Conservation (phyloP, 2,888 invertebrate genomes). For the Athetis lepigone region DNA sequence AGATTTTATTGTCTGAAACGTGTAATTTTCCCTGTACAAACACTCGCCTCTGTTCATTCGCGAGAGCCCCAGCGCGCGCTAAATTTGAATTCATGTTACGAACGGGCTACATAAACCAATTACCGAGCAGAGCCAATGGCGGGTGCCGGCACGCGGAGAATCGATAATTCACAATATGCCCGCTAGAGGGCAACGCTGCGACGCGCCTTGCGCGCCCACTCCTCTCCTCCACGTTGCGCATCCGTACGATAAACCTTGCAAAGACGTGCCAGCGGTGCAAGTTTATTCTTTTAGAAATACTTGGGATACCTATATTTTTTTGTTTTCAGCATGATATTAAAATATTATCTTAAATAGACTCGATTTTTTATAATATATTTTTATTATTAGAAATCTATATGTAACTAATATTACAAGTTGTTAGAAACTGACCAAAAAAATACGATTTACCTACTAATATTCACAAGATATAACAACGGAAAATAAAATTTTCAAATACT, state of each 20-base stretch:
- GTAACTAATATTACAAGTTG: not conserved
- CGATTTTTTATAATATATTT: not conserved
- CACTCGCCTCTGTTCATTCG: constrained; percentile 80
- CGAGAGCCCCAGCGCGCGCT: constrained; percentile 85
- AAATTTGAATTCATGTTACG: constrained; percentile 90
- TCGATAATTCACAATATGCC: constrained; percentile 90
- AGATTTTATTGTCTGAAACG: constrained; percentile 82
- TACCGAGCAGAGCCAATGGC: constrained; percentile 87
- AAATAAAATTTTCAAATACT: not conserved
- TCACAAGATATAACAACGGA: not conserved
- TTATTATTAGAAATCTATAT: not conserved
- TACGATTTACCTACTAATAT: not conserved
- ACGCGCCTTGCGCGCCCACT: constrained; percentile 86
- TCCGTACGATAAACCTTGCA: constrained; percentile 79
- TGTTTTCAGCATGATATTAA: not conserved
- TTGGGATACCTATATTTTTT: not conserved
- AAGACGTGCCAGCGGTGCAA: constrained; percentile 64
- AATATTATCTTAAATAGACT: not conserved
- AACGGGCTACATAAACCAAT: constrained; percentile 89
- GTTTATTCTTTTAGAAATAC: not conserved
- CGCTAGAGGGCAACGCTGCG: constrained; percentile 88
- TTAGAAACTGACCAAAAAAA: not conserved
- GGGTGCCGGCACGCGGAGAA: constrained; percentile 83
- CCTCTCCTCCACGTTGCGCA: constrained; percentile 89
- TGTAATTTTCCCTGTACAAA: constrained; percentile 82